Base-by-base conservation (phyloP, 2,888 invertebrate species). In the Pristionchus fissidentatus region DNA sequence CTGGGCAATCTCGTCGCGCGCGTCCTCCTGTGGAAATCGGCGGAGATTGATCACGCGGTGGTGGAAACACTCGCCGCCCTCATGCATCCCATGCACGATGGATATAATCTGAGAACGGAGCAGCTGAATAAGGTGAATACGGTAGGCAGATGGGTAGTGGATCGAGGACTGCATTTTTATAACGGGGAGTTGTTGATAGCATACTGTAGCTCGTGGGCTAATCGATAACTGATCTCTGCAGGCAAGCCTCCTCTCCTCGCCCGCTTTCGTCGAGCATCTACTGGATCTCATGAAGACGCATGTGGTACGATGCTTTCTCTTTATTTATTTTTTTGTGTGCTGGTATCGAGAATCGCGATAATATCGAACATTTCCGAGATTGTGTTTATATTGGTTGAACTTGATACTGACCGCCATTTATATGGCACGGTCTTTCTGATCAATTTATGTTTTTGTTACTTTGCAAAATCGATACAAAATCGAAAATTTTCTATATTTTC, bases 31-130 rank as follows among this genome's bases (percentile, higher is more conserved):
- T 94, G 96, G 88, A 96, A 96, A 88, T 95, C 96, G 90, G 95
- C 95, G 87, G 97, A 96, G 13, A 41, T 70, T 41, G 79, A 79
- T 19, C 79, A 79, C 79, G 62, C 60, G 5, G 77, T 80, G 32
- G 80, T 89, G n/a, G 98, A 99, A 94, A 97, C 98, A 94, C 95
- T 98, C 85, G 97, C 97, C 93, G 97, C 98, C 26, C 94, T 99
- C 41, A 97, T 99, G 96, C 98, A 94, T 93, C 99, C 99, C 1
- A 98, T 99, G 96, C 95, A 95, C 89, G 95, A 96, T 87, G 97
- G 98, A 93, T 97, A 97, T 90, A 98, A 99, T 93, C 94, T 99
- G 78, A 94, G 97, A 86, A 97, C 98, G 93, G 99, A 99, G 92
- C 99, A 99, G 93, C 94, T 98, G 86, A 99, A 99, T 94, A 99